Evolutionary conservation across 2,888 invertebrate genomes (phyloP).

Genomic region (Isoperla grammatica): DNA sequence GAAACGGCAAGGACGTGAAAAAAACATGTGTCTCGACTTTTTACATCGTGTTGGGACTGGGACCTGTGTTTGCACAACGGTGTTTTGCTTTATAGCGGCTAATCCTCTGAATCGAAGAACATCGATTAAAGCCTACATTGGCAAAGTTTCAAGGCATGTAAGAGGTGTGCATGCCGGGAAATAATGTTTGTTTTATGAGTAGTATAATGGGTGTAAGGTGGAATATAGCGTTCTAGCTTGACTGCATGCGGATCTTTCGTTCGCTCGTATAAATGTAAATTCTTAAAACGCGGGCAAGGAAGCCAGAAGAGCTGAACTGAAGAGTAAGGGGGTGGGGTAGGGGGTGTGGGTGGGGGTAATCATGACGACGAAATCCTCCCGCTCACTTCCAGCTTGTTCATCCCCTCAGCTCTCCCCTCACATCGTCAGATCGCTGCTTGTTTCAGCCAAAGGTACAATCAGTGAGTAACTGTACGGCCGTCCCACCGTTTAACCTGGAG

Average conservation of each 20-base stretch:
- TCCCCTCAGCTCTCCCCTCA: slow-evolving; percentile 1
- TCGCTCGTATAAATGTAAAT: slow-evolving; percentile 25
- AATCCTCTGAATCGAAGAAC: too few relatives aligned
- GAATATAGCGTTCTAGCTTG: slow-evolving; percentile 18
- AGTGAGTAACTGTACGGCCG: not conserved
- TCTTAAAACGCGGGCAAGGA: slow-evolving; percentile 24
- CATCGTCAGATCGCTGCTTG: slow-evolving; percentile 10
- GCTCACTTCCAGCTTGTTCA: slow-evolving; percentile 10
- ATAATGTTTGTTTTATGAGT: too few relatives aligned
- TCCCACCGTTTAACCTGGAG: too few relatives aligned
- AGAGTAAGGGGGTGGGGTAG: slow-evolving; percentile 1
- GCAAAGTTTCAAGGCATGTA: too few relatives aligned
- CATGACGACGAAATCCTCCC: slow-evolving; percentile 18
- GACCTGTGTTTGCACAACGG: too few relatives aligned
- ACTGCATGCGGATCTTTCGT: slow-evolving; percentile 23
- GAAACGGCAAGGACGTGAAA: too few relatives aligned
- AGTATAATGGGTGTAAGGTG: too few relatives aligned
- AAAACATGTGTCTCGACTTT: too few relatives aligned
- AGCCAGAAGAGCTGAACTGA: slow-evolving; percentile 17
- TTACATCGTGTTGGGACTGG: too few relatives aligned
- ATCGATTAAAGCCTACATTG: too few relatives aligned
- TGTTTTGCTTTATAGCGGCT: too few relatives aligned
- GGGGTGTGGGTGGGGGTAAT: slow-evolving; percentile 15
- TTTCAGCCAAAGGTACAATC: slow-evolving; percentile 6
- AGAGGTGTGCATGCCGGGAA: too few relatives aligned